Evolutionary conservation across 2,113 vertebrate genomes (phyloP), one percentile per base, ranked within the genome.

Genomic region (Pygoscelis antarcticus): DNA sequence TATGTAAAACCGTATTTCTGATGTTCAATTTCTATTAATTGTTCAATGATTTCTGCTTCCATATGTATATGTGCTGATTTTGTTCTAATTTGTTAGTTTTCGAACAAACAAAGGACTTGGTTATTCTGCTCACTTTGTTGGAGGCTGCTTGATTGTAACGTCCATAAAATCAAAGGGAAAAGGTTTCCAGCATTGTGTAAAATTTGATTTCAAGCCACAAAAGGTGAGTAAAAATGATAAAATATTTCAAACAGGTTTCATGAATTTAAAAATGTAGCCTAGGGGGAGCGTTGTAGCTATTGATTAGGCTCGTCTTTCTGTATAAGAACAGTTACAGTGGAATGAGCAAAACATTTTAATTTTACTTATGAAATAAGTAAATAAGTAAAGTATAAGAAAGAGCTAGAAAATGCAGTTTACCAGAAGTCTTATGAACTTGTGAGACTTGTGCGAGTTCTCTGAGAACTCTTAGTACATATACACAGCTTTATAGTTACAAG

Each of bases 191-290:
- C 99, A 99, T 78, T 99, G 99, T 97, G 99, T 99, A 87, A 99
- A 99, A 97, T 99, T 99, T 83, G 99, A 99, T 98, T 99, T 99
- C 98, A 99, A 99, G 94, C 99, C 99, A 42, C 99, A 99, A 95
- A 99, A 99, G 99, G 99, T 99, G 97, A 91, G 96, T 93, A 64
- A 68, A 89, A 88, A 49, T 23, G 79, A 46, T 42, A 76, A 76
- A 81, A 82, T 61, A 9, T 68, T 95, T 83, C 23, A 40, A 57
- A 55, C 2, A 7, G 1, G 0, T 77, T 78, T 66, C 13, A 23
- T 13, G 8, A 92, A 32, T 87, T 49, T 36, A 36, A 64, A 96
- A 64, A 32, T 7, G 34, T 55, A 44, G 16, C 4, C 6, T 54
- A 5, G 20, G 13, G 40, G 22, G 2, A 69, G 3, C 21, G 23